Conservation (phyloP, 2,797 vertebrate species). For the Poeciliopsis paucimaculata region DNA sequence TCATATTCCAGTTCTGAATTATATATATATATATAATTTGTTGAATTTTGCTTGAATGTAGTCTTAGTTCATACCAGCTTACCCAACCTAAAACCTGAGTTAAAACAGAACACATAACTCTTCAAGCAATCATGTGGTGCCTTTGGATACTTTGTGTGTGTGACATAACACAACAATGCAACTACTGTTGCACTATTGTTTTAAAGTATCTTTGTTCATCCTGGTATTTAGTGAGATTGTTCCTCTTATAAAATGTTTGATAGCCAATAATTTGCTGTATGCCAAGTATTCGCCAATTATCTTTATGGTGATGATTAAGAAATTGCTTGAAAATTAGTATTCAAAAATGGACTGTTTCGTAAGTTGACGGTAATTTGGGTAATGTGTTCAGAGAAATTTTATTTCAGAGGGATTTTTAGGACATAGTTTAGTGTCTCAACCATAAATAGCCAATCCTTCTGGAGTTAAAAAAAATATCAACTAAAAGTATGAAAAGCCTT, state of each 20-base stretch:
- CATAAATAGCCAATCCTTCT: neutral
- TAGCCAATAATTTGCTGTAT: neutral
- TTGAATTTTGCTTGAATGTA: neutral
- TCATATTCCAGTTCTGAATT: neutral
- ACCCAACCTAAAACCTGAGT: neutral
- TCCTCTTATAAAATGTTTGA: neutral
- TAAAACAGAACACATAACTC: neutral
- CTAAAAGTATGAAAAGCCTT: neutral
- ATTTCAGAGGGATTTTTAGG: no score
- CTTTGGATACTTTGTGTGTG: neutral
- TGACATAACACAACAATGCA: neutral
- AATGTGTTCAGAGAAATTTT: neutral
- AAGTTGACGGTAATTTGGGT: neutral
- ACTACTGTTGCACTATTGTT: neutral
- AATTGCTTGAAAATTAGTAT: neutral
- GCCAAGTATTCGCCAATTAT: neutral
- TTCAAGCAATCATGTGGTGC: neutral
- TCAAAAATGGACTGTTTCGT: neutral
- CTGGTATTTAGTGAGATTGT: neutral
- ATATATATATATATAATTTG: no score
- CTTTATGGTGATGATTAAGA: neutral
- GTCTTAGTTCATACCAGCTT: neutral
- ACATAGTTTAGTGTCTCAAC: neutral
- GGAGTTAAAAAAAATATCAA: neutral
- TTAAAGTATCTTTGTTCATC: neutral